Base-by-base conservation (phyloP, 2,113 vertebrate species). In the Sinocyclocheilus anophthalmus region DNA sequence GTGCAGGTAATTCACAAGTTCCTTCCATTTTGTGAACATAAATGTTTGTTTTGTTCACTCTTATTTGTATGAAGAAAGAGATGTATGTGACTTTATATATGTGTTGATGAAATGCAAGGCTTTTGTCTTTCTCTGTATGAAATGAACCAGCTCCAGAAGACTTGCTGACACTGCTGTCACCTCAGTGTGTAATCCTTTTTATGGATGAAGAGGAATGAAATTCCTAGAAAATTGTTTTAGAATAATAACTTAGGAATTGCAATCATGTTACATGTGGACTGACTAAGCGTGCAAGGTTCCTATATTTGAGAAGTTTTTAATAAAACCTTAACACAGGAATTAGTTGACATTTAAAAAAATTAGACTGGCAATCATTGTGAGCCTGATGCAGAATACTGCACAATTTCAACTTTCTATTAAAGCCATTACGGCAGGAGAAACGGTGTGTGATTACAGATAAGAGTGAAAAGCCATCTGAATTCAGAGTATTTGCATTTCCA, bases 391-490 rank as follows among this genome's bases (percentile, higher is more conserved):
- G 61, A 86, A 86, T 86, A 89, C 85, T 75, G 63, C 81, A 80
- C 84, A 72, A 83, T 89, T 89, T 89, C 39, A 76, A 45, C 63
- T 87, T 80, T 85, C 85, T 87, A 88, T 89, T 61, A 76, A 87
- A 88, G 76, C 30, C 84, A 87, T 85, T 81, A 83, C 14, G 20
- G 39, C 57, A 80, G 69, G 57, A 77, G 78, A 80, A 86, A 83
- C 86, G n/a, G 69, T 42, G 33, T 22, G 37, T 42, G 37, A 42
- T 72, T 42, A n/a, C 20, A 42, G 69, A 11, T 72, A 72, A 72
- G 20, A 42, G 69, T 42, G 69, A 73, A 48, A 24, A 80, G 0
- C 22, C 39, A 33, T 77, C 45, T 87, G 83, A 86, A 81, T 83
- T 73, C 69, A 70, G 33, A 50, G 24, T 16, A 48, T 80, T 90